Evolutionary conservation across 1,140 invertebrate genomes (phyloP).

Genomic region (Tetramorium alpestre): DNA sequence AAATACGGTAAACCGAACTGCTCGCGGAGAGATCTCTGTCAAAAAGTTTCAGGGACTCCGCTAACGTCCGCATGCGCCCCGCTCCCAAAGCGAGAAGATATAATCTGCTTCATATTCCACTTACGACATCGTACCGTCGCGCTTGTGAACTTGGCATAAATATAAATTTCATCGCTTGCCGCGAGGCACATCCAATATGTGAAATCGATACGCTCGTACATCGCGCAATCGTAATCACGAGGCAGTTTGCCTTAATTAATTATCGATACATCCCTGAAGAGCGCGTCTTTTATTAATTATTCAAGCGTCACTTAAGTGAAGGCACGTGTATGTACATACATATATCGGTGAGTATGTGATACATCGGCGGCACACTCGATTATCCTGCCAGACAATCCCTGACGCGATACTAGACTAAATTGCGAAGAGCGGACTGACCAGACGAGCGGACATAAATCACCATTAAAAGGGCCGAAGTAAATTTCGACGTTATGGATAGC

Average conservation of each 20-base stretch:
- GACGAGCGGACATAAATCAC: slow-evolving; percentile 63
- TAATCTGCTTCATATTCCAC: background rate
- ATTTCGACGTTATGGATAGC: slow-evolving; percentile 64
- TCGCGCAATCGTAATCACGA: slow-evolving; percentile 6
- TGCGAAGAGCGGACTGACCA: slow-evolving; percentile 46
- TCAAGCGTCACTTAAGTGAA: slow-evolving; percentile 30
- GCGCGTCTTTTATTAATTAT: slow-evolving; percentile 49
- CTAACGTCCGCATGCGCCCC: background rate
- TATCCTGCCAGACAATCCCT: slow-evolving; percentile 52
- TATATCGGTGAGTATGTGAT: background rate
- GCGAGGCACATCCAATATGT: background rate
- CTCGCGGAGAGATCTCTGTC: slow-evolving; percentile 25
- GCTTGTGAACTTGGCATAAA: slow-evolving; percentile 28
- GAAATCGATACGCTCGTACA: background rate
- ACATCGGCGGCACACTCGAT: slow-evolving; percentile 15
- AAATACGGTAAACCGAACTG: slow-evolving; percentile 44
- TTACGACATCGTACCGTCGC: background rate
- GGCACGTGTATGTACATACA: background rate
- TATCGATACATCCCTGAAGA: background rate
- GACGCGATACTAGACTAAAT: slow-evolving; percentile 40
- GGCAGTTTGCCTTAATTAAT: slow-evolving; percentile 25
- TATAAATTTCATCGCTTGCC: background rate
- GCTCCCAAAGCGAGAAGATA: background rate
- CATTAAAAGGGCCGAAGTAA: slow-evolving; percentile 64
- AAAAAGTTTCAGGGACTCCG: slow-evolving; percentile 50